phyloP scores from a whole-genome alignment of 2,888 invertebrate genomes.

The Baronia brevicornis region DNA sequence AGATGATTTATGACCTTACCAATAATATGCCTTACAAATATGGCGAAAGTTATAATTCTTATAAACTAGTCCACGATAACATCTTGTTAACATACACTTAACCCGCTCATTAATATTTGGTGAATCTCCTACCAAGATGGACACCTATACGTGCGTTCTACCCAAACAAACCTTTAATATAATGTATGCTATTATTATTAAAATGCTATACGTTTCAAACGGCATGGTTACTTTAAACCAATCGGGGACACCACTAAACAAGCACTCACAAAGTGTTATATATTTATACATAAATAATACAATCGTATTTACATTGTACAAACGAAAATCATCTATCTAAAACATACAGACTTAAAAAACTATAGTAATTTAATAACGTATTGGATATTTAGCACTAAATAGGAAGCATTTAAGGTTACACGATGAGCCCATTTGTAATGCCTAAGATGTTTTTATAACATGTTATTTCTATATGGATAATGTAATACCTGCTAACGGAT shows the following conservation, averaged over 20 bases:
- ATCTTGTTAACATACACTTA: slow-evolving; percentile 41
- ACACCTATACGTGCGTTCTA: slow-evolving; percentile 9
- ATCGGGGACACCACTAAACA: slow-evolving; percentile 8
- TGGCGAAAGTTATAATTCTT: slow-evolving; percentile 50
- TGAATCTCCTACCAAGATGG: slow-evolving; percentile 35
- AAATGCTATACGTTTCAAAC: slow-evolving; percentile 8
- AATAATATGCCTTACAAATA: slow-evolving; percentile 53
- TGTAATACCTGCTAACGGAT: too few species aligned
- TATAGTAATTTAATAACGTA: slow-evolving; percentile 19
- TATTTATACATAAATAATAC: slow-evolving; percentile 12
- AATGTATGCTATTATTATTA: slow-evolving; percentile 1
- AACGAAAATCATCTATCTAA: slow-evolving; percentile 31
- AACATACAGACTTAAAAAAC: slow-evolving; percentile 18
- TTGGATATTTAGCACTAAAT: slow-evolving; percentile 42
- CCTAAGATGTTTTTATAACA: slow-evolving; percentile 9
- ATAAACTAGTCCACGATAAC: slow-evolving; percentile 41
- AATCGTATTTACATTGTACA: slow-evolving; percentile 49
- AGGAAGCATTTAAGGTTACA: slow-evolving; percentile 44
- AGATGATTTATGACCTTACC: slow-evolving; percentile 55
- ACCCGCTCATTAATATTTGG: slow-evolving; percentile 50
- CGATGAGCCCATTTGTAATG: slow-evolving; percentile 19
- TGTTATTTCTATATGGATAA: too few species aligned
- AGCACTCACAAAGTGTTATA: slow-evolving; percentile 10
- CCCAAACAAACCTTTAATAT: slow-evolving; percentile 1
- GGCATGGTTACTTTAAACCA: slow-evolving; percentile 6